Conservation (phyloP, 1,140 invertebrate species). For the Drosophila jambulina region DNA sequence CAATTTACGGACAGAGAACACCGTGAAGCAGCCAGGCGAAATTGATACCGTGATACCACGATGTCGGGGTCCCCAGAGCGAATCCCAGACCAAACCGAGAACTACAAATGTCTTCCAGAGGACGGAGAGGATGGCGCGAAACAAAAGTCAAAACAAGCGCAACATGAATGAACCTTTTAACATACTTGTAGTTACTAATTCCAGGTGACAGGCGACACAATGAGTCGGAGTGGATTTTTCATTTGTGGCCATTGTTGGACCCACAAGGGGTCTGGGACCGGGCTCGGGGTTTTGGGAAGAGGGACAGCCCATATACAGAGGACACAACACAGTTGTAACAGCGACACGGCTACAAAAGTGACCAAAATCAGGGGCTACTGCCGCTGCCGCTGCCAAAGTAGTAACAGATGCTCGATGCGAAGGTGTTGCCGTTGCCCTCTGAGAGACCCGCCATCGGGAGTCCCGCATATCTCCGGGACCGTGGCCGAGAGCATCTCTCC, state of each 20-base stretch:
- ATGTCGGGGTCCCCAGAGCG: slow-evolving; percentile 26
- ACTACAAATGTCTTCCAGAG: slow-evolving; percentile 22
- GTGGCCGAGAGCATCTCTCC: slow-evolving; percentile 20
- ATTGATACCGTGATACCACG: slow-evolving; percentile 55
- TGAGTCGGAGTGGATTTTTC: slow-evolving; percentile 73
- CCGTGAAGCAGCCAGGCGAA: slow-evolving; percentile 71
- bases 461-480: slow-evolving; percentile 46
- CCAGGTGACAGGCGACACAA: slow-evolving; percentile 78
- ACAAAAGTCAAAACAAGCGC: slow-evolving; percentile 79
- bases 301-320: slow-evolving; percentile 42
- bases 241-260: slow-evolving; percentile 71
- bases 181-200: slow-evolving; percentile 83
- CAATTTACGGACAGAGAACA: slow-evolving; percentile 75
- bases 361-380: slow-evolving; percentile 72
- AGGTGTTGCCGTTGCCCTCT: slow-evolving; percentile 61
- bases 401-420: slow-evolving; percentile 52
- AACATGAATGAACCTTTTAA: slow-evolving; percentile 83
- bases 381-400: slow-evolving; percentile 48
- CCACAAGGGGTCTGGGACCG: slow-evolving; percentile 11
- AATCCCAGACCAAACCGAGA: slow-evolving; percentile 21
- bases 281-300: background rate
- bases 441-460: slow-evolving; percentile 44
- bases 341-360: slow-evolving; percentile 58
- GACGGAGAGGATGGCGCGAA: slow-evolving; percentile 47
- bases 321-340: slow-evolving; percentile 75